A percentile compares a stretch with the other conserved stretches of the same genome.
phyloP scores from a whole-genome alignment of 2,888 invertebrate species.

The Reticulitermes lucifugus region DNA sequence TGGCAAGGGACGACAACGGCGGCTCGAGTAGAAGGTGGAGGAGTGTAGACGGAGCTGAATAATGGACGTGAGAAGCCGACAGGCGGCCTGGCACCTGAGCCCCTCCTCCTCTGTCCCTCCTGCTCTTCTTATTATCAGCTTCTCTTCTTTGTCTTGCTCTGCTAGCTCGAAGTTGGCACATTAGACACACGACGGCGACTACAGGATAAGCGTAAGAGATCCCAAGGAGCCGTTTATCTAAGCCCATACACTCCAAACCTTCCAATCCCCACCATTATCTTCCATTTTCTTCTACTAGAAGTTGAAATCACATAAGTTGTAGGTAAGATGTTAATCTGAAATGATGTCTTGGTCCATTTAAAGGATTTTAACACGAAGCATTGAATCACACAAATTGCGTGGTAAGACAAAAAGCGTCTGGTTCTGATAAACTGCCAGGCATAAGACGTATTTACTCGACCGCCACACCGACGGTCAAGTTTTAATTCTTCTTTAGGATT shows the following conservation, averaged over 20 bases:
- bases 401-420: not conserved
- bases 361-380: not conserved
- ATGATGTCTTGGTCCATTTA: not conserved
- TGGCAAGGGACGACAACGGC: not conserved
- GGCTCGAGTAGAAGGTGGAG: not conserved
- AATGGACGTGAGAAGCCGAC: slow-evolving; percentile 33
- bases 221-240: slow-evolving; percentile 27
- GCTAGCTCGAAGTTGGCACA: no score
- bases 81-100: slow-evolving; percentile 24
- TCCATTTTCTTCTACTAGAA: not conserved
- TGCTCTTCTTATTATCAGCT: not conserved
- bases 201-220: not conserved
- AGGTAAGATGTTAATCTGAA: not conserved
- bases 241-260: slow-evolving; percentile 11
- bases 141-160: not conserved
- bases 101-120: not conserved
- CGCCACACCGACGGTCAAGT: no score
- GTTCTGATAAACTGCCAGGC: no score
- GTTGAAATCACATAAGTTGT: not conserved
- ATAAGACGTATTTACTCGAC: no score
- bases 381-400: not conserved
- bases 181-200: not conserved
- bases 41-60: slow-evolving; percentile 20
- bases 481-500: no score
- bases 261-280: not conserved